Conservation (phyloP, 2,888 invertebrate species). For the Netelia inedita region DNA sequence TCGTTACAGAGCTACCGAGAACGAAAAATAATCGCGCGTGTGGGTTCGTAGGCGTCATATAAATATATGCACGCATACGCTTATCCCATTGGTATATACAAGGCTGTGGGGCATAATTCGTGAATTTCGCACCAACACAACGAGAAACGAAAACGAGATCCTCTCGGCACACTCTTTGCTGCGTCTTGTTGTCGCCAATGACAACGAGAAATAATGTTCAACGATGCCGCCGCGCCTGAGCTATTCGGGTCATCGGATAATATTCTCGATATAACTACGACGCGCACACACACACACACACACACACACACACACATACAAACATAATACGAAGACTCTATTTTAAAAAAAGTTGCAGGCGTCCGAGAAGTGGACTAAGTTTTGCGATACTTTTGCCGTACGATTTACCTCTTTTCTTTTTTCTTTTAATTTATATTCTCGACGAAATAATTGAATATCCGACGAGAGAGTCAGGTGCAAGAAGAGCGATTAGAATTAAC, state of each 20-base stretch:
- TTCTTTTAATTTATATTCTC: not conserved
- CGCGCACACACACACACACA: no score
- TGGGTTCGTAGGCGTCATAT: constrained; percentile 58
- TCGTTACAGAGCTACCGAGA: constrained; percentile 46
- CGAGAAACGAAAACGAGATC: not conserved
- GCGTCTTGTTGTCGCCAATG: constrained; percentile 54
- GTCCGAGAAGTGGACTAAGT: not conserved
- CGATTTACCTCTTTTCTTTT: not conserved
- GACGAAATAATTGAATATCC: not conserved
- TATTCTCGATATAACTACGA: not conserved
- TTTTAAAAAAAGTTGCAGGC: no score
- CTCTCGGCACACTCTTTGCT: constrained; percentile 11
- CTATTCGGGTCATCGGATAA: constrained; percentile 48
- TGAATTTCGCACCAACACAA: constrained; percentile 39
- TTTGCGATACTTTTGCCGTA: not conserved
- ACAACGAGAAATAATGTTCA: constrained; percentile 46
- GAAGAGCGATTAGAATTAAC: no score
- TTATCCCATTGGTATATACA: constrained; percentile 6
- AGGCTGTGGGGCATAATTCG: constrained; percentile 1
- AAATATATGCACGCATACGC: constrained; percentile 18
- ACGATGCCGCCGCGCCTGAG: constrained; percentile 32
- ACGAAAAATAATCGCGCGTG: constrained; percentile 47
- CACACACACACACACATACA: not conserved
- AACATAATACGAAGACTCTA: no score
- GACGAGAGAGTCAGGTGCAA: no score